These are phyloP conservation scores for Rhamphomyia laevipes DNA, from an alignment of 2,888 invertebrate species.

Conservation along the genomic window DNA sequence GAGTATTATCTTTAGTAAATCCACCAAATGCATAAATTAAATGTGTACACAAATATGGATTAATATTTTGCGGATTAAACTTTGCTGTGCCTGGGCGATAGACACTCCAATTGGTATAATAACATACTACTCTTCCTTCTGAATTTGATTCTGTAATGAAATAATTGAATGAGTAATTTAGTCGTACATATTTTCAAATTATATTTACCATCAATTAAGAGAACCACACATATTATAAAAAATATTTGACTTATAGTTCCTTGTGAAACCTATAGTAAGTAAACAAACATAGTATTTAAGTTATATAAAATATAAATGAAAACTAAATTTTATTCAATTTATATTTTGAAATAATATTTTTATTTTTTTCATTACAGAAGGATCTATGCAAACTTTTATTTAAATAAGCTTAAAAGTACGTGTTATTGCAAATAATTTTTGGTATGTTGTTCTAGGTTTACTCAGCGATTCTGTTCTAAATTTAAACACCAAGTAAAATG, in stretches of 20 bases:
- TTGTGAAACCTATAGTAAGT: constrained; percentile 30
- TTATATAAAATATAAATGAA: background rate
- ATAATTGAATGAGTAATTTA: no score
- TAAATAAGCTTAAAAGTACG: no score
- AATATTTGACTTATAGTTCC: constrained; percentile 34
- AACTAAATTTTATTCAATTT: no score
- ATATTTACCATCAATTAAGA: constrained; percentile 28
- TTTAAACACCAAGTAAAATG: no score
- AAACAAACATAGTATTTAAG: constrained; percentile 8
- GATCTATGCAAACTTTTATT: no score
- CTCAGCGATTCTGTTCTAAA: no score
- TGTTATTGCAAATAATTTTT: no score
- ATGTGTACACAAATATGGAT: constrained; percentile 89
- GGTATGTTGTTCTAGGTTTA: no score
- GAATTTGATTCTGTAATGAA: constrained; percentile 27
- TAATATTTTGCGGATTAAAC: constrained; percentile 87
- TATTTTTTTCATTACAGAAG: no score
- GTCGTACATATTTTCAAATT: background rate
- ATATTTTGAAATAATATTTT: no score
- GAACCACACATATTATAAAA: constrained; percentile 28
- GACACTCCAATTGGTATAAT: constrained; percentile 90
- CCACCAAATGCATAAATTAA: constrained; percentile 88
- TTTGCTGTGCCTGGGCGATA: constrained; percentile 83
- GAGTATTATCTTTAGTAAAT: constrained; percentile 79
- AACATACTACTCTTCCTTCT: constrained; percentile 74